Percentiles rank a stretch among this genome's conserved stretches.
These are phyloP conservation scores for Patella caerulea DNA, from an alignment of 2,888 invertebrate genomes.

Conservation along the genomic window DNA sequence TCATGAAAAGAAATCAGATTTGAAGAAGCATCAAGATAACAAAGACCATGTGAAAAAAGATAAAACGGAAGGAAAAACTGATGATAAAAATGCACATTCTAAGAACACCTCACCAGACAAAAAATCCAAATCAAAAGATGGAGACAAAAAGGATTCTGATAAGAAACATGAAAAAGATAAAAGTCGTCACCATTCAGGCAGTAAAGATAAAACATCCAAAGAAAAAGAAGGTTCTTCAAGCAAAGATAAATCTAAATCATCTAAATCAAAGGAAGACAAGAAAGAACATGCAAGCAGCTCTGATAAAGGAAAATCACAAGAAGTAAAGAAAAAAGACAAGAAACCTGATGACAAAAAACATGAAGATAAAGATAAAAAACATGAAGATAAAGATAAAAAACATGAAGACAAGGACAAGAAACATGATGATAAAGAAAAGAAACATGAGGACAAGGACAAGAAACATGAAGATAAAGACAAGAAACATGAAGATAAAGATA, in stretches of 20 bases:
- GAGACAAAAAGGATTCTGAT: constrained; percentile 27
- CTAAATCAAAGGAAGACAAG: constrained; percentile 32
- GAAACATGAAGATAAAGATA: constrained; percentile 28
- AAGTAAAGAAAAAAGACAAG: constrained; percentile 32
- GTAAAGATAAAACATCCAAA: constrained; percentile 32
- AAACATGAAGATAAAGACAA: constrained; percentile 42
- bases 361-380: too few relatives aligned
- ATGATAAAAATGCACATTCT: constrained; percentile 1
- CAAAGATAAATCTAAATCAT: constrained; percentile 28
- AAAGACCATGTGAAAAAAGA: constrained; percentile 27
- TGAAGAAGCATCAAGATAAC: constrained; percentile 31
- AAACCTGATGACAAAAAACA: constrained; percentile 23
- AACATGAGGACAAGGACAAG: constrained; percentile 35
- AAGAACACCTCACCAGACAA: not conserved
- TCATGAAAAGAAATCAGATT: constrained; percentile 19
- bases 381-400: too few relatives aligned
- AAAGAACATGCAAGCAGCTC: constrained; percentile 30
- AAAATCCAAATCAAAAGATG: not conserved
- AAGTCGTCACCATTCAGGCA: constrained; percentile 31
- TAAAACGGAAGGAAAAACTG: constrained; percentile 29
- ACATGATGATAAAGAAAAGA: constrained; percentile 31
- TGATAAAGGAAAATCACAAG: constrained; percentile 31
- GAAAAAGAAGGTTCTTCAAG: constrained; percentile 24
- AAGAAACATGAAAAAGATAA: constrained; percentile 39
- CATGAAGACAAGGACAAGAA: constrained; percentile 3